Percentiles rank a stretch among this genome's conserved stretches.
Conservation (phyloP, 2,888 invertebrate genomes). For the Drosophila picticornis region DNA sequence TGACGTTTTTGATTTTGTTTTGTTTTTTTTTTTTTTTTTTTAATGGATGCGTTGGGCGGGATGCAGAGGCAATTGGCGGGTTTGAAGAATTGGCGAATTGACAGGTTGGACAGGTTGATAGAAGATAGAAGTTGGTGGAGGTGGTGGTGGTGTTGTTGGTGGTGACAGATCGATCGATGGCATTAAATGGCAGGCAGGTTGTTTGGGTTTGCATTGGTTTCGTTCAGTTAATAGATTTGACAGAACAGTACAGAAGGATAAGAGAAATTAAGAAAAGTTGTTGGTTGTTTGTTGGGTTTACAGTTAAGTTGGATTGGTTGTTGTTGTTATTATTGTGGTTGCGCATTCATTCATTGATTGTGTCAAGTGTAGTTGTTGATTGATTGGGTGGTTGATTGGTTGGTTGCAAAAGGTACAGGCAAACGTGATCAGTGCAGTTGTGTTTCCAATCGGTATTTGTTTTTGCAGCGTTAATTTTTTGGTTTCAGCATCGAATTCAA, state of each 20-base stretch:
- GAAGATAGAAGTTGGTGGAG: constrained; percentile 21
- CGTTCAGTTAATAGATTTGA: constrained; percentile 8
- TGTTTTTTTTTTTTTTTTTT: constrained; percentile 1
- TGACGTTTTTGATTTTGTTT: constrained; percentile 56
- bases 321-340: constrained; percentile 39
- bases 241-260: constrained; percentile 41
- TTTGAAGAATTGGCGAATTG: constrained; percentile 19
- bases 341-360: constrained; percentile 60
- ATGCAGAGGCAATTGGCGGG: constrained; percentile 32
- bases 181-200: constrained; percentile 32
- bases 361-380: constrained; percentile 18
- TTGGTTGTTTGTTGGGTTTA: constrained; percentile 11
- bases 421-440: constrained; percentile 41
- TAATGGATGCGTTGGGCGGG: constrained; percentile 60
- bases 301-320: constrained; percentile 30
- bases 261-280: constrained; percentile 46
- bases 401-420: constrained; percentile 31
- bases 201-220: constrained; percentile 32
- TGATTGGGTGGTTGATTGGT: constrained; percentile 1
- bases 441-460: constrained; percentile 44
- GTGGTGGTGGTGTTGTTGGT: constrained; percentile 13
- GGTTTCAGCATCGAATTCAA: constrained; percentile 50
- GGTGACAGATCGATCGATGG: constrained; percentile 37
- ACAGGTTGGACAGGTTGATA: constrained; percentile 47
- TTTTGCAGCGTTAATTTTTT: constrained; percentile 14